A percentile compares a stretch with the other conserved stretches of the same genome.
phyloP scores from a whole-genome alignment of 2,113 vertebrate genomes.

The Anoura caudifer region DNA sequence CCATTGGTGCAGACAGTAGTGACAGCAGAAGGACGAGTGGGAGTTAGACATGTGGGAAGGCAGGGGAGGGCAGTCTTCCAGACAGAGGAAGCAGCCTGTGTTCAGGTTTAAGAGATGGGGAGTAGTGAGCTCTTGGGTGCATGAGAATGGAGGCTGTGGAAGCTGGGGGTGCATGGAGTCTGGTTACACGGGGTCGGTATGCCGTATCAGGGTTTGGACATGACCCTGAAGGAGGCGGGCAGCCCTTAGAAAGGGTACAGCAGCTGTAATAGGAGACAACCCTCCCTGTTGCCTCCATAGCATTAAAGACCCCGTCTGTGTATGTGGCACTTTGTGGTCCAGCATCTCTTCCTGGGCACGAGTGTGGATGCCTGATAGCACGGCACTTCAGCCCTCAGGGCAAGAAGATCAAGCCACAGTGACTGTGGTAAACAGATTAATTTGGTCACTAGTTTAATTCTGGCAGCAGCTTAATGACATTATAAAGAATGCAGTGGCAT shows the following conservation, averaged over 20 bases:
- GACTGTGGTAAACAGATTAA: conserved; percentile 73
- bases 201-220: background rate
- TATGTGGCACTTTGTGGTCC: background rate
- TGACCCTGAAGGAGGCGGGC: background rate
- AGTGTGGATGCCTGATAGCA: background rate
- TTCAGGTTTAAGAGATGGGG: background rate
- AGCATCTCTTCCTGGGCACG: conserved; percentile 26
- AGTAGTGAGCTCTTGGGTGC: background rate
- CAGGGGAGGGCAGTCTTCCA: background rate
- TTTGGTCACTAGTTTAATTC: conserved; percentile 81
- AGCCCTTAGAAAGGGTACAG: background rate
- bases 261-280: too few species aligned
- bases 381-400: conserved; percentile 32
- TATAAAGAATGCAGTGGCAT: conserved; percentile 76
- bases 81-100: background rate
- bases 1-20: fast-evolving
- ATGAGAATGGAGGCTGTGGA: background rate
- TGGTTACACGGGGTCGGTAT: fast-evolving
- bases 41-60: background rate
- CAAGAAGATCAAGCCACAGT: background rate
- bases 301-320: background rate
- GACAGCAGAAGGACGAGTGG: too few species aligned
- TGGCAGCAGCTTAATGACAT: conserved; percentile 74
- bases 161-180: background rate
- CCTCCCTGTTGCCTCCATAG: background rate